These are phyloP conservation scores for Salvelinus fontinalis DNA, from an alignment of 2,113 vertebrate genomes.

Conservation along the genomic window DNA sequence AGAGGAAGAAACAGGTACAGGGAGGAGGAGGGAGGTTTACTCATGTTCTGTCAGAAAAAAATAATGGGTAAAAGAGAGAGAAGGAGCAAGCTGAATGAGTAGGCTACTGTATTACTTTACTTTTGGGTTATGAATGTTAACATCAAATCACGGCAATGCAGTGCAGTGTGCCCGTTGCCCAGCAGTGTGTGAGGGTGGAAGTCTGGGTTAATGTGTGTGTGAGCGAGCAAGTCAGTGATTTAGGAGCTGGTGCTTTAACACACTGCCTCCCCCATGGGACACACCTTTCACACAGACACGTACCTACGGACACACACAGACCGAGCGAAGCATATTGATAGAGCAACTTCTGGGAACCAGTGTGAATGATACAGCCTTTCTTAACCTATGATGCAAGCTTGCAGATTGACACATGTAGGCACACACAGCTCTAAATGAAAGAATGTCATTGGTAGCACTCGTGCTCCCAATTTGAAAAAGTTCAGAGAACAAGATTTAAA, in stretches of 20 bases:
- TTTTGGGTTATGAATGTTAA: constrained; percentile 17
- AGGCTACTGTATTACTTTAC: constrained; percentile 38
- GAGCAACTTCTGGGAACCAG: constrained; percentile 53
- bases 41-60: constrained; percentile 41
- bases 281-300: constrained; percentile 49
- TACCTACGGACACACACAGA: constrained; percentile 2
- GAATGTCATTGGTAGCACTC: too few species aligned
- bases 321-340: constrained; percentile 29
- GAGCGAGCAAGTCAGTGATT: neutral
- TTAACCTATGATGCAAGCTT: constrained; percentile 30
- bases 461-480: too few species aligned
- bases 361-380: constrained; percentile 39
- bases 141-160: constrained; percentile 36
- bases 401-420: neutral
- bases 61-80: neutral
- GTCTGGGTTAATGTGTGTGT: constrained; percentile 34
- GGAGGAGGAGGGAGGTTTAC: constrained; percentile 13
- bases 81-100: constrained; percentile 31
- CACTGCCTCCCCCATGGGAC: constrained; percentile 5
- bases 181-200: neutral
- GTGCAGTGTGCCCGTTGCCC: neutral
- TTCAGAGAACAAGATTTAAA: too few species aligned
- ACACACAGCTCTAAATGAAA: too few species aligned
- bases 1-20: constrained; percentile 41
- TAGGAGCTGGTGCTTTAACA: neutral